Conservation (phyloP, 2,888 invertebrate genomes). For the Phyllotreta striolata region DNA sequence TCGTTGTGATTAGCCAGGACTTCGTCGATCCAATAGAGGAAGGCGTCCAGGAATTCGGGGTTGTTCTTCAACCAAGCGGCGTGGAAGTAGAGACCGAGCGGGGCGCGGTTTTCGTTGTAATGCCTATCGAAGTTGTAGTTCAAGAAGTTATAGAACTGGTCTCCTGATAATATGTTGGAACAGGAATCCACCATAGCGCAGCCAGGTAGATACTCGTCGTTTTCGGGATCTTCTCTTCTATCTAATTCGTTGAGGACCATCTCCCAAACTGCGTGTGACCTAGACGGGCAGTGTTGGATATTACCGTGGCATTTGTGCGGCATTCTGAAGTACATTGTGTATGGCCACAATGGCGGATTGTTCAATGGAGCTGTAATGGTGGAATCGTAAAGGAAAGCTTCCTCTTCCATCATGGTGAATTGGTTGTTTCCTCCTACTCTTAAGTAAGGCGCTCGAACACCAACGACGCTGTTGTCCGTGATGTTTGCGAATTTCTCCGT, state of each 20-base stretch:
- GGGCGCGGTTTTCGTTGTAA: conserved; percentile 89
- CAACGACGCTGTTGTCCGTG: conserved; percentile 90
- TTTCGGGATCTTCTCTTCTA: conserved; percentile 87
- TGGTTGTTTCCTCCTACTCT: conserved; percentile 95
- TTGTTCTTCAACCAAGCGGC: conserved; percentile 94
- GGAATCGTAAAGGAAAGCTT: conserved; percentile 94
- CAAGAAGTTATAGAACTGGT: conserved; percentile 93
- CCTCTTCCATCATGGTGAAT: conserved; percentile 97
- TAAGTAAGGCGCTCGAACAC: conserved; percentile 88
- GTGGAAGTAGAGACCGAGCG: conserved; percentile 90
- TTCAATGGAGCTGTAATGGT: conserved; percentile 92
- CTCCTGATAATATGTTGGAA: conserved; percentile 89
- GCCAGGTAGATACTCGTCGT: conserved; percentile 88
- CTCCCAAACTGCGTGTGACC: conserved; percentile 94
- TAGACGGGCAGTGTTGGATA: conserved; percentile 88
- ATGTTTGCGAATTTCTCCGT: conserved; percentile 89
- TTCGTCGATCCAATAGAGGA: conserved; percentile 94
- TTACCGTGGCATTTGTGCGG: conserved; percentile 94
- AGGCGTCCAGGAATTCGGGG: conserved; percentile 90
- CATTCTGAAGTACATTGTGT: conserved; percentile 98
- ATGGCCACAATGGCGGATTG: conserved; percentile 95
- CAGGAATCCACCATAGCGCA: conserved; percentile 96
- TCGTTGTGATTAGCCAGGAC: conserved; percentile 84
- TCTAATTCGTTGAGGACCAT: conserved; percentile 96
- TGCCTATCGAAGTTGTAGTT: conserved; percentile 94